Percentiles rank a stretch among this genome's conserved stretches.
These are phyloP conservation scores for Pseudomyrmex cubaensis DNA, from an alignment of 1,140 invertebrate species.

Conservation along the genomic window DNA sequence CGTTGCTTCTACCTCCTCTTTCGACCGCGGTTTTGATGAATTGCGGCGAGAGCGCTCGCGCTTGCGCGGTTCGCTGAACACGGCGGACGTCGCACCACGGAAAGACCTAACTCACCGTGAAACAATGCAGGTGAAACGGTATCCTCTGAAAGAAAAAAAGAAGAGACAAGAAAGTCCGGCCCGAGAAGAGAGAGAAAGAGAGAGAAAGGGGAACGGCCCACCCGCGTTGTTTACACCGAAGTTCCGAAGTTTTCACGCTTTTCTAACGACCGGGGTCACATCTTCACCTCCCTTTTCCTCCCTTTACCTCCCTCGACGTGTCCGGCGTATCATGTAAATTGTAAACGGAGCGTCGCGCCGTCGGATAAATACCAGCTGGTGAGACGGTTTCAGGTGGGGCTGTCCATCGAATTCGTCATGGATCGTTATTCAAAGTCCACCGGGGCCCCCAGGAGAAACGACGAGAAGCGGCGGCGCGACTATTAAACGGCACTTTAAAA, in stretches of 20 bases:
- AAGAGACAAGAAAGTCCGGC: neutral
- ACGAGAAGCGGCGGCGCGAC: constrained; percentile 21
- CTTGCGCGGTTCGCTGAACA: constrained; percentile 43
- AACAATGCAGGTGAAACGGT: constrained; percentile 47
- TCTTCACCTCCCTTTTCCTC: constrained; percentile 7
- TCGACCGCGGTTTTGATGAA: constrained; percentile 48
- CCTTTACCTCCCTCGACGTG: neutral
- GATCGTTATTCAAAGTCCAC: constrained; percentile 72
- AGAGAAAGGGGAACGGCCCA: constrained; percentile 34
- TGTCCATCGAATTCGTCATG: constrained; percentile 70
- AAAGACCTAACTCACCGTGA: constrained; percentile 51
- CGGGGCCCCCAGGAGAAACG: neutral
- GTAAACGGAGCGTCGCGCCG: constrained; percentile 63
- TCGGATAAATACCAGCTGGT: constrained; percentile 50
- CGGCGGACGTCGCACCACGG: constrained; percentile 44
- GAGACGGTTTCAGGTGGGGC: constrained; percentile 37
- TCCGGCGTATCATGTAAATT: constrained; percentile 66
- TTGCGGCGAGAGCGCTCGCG: constrained; percentile 10
- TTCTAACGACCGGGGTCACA: constrained; percentile 53
- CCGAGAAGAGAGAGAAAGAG: neutral
- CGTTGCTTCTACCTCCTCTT: constrained; percentile 12
- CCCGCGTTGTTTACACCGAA: constrained; percentile 60
- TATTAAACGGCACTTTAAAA: constrained; percentile 51
- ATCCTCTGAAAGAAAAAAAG: neutral
- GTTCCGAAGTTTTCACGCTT: constrained; percentile 73